Percentiles rank a stretch among this genome's conserved stretches.
These are phyloP conservation scores for Hypsopygia costalis DNA, from an alignment of 2,888 invertebrate genomes.

Conservation along the genomic window DNA sequence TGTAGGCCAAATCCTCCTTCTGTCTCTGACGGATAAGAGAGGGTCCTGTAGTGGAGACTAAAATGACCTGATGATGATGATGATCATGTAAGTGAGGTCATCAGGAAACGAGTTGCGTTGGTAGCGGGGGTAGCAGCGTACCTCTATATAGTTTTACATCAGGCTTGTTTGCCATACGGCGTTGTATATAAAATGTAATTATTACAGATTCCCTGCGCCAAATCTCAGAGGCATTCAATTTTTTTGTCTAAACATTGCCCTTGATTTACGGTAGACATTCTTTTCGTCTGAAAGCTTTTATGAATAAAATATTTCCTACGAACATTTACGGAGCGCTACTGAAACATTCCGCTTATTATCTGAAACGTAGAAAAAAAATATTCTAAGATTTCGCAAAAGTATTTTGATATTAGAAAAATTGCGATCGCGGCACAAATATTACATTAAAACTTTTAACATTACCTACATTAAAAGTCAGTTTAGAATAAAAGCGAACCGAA, in stretches of 20 bases:
- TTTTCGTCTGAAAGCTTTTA: constrained; percentile 7
- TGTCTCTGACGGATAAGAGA: too few relatives aligned
- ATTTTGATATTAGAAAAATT: constrained; percentile 18
- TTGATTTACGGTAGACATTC: constrained; percentile 2
- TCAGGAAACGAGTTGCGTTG: too few relatives aligned
- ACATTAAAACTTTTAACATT: constrained; percentile 48
- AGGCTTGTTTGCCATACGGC: too few relatives aligned
- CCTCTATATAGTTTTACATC: too few relatives aligned
- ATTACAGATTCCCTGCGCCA: too few relatives aligned
- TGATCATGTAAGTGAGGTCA: too few relatives aligned
- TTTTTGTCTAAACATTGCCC: neutral
- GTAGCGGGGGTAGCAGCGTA: too few relatives aligned
- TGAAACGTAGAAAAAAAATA: constrained; percentile 1
- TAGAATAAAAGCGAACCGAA: constrained; percentile 56
- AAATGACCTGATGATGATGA: too few relatives aligned
- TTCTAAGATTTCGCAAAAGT: constrained; percentile 11
- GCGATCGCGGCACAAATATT: constrained; percentile 37
- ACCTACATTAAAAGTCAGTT: constrained; percentile 68
- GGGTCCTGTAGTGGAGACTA: too few relatives aligned
- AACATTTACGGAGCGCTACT: neutral
- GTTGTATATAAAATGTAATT: too few relatives aligned
- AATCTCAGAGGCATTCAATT: neutral
- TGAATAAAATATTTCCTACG: constrained; percentile 6
- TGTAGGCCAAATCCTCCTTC: too few relatives aligned
- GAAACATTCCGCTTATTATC: constrained; percentile 1